Percentiles rank a stretch among this genome's conserved stretches.
Evolutionary conservation across 2,797 vertebrate genomes (phyloP).

Genomic region (Cacajao melanocephalus): DNA sequence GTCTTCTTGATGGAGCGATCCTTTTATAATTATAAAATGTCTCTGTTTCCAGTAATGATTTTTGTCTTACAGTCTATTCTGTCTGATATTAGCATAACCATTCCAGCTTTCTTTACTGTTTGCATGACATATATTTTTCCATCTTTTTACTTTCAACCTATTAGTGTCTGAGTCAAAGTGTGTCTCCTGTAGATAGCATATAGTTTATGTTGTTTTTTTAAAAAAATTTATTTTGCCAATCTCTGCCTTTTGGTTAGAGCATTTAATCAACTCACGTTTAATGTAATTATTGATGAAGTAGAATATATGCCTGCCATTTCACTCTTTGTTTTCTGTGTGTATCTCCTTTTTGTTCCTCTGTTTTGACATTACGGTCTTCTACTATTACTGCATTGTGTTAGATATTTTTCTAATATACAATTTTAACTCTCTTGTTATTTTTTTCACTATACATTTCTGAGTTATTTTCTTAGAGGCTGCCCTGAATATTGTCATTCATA

Average conservation of each 20-base stretch:
- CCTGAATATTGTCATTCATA: neutral
- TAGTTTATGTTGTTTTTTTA: neutral
- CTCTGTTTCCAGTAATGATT: neutral
- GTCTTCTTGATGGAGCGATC: neutral
- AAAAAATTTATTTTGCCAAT: neutral
- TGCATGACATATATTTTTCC: neutral
- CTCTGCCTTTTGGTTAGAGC: slow-evolving; percentile 2
- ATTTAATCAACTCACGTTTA: neutral
- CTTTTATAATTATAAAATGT: slow-evolving; percentile 13
- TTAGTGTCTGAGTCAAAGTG: neutral
- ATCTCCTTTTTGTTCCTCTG: neutral
- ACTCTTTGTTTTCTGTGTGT: neutral
- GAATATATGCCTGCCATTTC: neutral
- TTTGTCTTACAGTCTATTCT: slow-evolving; percentile 30
- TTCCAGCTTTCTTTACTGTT: neutral
- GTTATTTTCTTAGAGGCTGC: neutral
- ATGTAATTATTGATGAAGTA: neutral
- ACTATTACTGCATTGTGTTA: neutral
- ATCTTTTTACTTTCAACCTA: slow-evolving; percentile 16
- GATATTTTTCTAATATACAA: neutral
- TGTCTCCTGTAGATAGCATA: neutral
- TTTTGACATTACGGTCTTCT: neutral
- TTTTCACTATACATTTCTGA: neutral
- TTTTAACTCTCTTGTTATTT: neutral
- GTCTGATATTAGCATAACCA: neutral